phyloP scores from a whole-genome alignment of 2,113 vertebrate species.

The Oceanodroma tethys region DNA sequence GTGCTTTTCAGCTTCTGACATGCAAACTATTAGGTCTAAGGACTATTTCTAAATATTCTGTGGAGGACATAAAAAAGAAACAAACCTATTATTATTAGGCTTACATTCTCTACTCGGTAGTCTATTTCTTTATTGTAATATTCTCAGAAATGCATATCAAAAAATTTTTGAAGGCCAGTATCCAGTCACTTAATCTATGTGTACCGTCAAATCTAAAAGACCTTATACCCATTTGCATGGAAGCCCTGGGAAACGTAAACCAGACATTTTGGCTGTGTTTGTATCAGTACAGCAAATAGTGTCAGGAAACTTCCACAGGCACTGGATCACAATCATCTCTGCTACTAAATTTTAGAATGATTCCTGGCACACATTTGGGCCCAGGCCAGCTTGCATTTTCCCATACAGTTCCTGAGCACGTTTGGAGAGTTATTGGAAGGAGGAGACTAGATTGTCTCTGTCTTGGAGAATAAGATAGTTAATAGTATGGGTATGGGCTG shows the following conservation, averaged over 20 bases:
- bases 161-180: rapidly evolving
- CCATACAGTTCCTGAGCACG: rapidly evolving
- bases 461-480: background rate
- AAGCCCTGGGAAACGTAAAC: background rate
- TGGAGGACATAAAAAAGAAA: background rate
- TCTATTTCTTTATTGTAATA: background rate
- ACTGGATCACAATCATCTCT: background rate
- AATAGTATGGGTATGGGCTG: background rate
- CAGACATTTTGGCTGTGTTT: background rate
- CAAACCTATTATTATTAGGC: background rate
- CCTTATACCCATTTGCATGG: background rate
- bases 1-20: background rate
- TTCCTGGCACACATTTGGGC: background rate
- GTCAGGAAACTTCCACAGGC: background rate
- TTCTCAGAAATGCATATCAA: background rate
- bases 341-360: background rate
- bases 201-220: background rate
- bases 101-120: background rate
- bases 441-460: background rate
- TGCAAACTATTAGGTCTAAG: background rate
- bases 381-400: background rate
- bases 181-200: background rate
- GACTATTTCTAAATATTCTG: background rate
- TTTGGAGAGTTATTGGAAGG: background rate
- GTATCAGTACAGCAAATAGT: background rate